Evolutionary conservation across 2,113 vertebrate species (phyloP), one percentile per base, ranked within the genome.

Genomic region (Sinocyclocheilus anophthalmus): DNA sequence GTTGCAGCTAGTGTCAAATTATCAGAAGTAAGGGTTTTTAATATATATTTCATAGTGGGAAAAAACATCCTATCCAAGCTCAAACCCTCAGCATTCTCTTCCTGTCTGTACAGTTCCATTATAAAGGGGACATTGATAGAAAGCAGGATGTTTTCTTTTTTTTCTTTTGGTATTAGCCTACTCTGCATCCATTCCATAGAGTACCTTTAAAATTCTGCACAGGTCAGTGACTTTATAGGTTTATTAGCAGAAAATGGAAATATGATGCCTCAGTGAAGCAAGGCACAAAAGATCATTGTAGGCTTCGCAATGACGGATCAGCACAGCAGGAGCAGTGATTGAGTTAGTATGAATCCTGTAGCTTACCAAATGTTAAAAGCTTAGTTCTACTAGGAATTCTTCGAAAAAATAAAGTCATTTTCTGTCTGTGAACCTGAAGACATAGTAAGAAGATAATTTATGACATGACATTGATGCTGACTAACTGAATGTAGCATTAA

Each of bases 1-100:
- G 91, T 86, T 89, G 88, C 92, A 93, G 90, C 91, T 87, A 86
- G 91, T 70, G 77, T 90, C 86, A 77, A 90, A 88, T 94, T 95
- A 92, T 61, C 83, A 81, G n/a, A 37, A 37, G 37, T 37, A 37
- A 37, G 37, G 33, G 7, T 8, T 72, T 50, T 50, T 76, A 50
- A 76, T 22, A 24, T 16, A 50, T 24, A 26, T 24, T 50, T 50
- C 3, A 24, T 2, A n/a, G 22, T 61, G 50, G 50, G 48, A 11
- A 33, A 33, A 33, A 33, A 33, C 30, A 50, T 45, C 5, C n/a
- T 20, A 26, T 6, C 75, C 18, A 3, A 26, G 12, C 2, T 76
- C 12, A 70, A 70, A 33, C 33, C 39, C 45, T 45, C 72, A 70
- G 8, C 37, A 42, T 72, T 72, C 69, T 10, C 16, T 20, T 72